Evolutionary conservation across 1,140 invertebrate species (phyloP).

Genomic region (Arion vulgaris): DNA sequence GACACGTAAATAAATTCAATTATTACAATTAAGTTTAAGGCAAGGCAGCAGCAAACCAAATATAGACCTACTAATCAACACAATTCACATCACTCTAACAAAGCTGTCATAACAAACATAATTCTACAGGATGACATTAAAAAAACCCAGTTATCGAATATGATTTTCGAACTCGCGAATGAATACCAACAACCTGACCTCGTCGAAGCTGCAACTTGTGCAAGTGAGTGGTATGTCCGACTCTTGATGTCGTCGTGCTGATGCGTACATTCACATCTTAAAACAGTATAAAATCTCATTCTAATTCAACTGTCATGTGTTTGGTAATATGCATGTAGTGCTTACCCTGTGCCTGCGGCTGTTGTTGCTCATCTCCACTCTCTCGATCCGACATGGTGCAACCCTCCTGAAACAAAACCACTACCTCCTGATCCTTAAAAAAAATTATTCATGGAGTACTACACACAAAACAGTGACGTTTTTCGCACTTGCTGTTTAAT

Average conservation of each 20-base stretch:
- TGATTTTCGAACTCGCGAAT: not conserved
- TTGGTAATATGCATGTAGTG: not conserved
- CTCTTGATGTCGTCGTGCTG: not conserved
- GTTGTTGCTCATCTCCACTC: conserved; percentile 66
- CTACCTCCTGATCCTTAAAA: conserved; percentile 65
- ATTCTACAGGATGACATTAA: no score
- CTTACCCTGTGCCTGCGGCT: conserved; percentile 62
- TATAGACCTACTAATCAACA: no score
- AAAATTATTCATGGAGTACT: conserved; percentile 59
- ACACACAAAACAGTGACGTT: not conserved
- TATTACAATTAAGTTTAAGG: no score
- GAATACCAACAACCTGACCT: not conserved
- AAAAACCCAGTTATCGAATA: no score
- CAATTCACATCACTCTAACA: no score
- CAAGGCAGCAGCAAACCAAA: no score
- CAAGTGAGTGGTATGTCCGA: no score
- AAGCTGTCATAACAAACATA: no score
- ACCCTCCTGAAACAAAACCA: conserved; percentile 57
- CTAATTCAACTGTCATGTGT: not conserved
- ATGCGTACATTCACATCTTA: not conserved
- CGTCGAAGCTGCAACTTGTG: not conserved
- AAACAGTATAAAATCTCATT: not conserved
- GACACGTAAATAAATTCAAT: no score
- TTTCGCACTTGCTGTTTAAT: not conserved
- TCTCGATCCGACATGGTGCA: conserved; percentile 69